These are phyloP conservation scores for Circaetus cinerascens DNA, from an alignment of 2,113 vertebrate genomes.

Conservation along the genomic window DNA sequence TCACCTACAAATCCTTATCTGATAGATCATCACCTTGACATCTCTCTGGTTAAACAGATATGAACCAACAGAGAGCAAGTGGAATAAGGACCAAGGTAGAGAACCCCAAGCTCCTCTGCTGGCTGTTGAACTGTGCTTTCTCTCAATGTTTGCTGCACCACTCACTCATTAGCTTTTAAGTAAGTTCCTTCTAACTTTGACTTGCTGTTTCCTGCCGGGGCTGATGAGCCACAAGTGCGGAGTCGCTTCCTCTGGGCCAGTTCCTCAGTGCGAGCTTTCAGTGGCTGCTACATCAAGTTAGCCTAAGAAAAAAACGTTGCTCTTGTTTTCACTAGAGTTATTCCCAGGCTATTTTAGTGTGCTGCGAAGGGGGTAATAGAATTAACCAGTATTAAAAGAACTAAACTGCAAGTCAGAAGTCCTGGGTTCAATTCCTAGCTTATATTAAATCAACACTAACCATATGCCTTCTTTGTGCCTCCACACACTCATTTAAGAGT, in stretches of 20 bases:
- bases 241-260: neutral
- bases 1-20: neutral
- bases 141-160: neutral
- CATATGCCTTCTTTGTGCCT: neutral
- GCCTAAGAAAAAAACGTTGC: neutral
- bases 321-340: conserved; percentile 20
- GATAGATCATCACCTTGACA: neutral
- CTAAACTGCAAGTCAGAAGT: conserved; percentile 17
- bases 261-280: neutral
- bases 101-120: neutral
- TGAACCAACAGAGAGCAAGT: neutral
- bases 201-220: neutral
- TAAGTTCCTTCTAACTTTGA: neutral
- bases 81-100: neutral
- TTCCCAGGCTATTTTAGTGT: neutral
- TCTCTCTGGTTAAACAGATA: neutral
- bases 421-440: conserved; percentile 9
- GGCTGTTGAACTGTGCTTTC: neutral
- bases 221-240: neutral
- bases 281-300: neutral
- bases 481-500: neutral
- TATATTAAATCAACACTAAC: neutral
- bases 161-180: neutral
- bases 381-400: neutral
- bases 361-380: neutral